phyloP scores from a whole-genome alignment of 2,888 invertebrate genomes.

The Pristionchus entomophagus region DNA sequence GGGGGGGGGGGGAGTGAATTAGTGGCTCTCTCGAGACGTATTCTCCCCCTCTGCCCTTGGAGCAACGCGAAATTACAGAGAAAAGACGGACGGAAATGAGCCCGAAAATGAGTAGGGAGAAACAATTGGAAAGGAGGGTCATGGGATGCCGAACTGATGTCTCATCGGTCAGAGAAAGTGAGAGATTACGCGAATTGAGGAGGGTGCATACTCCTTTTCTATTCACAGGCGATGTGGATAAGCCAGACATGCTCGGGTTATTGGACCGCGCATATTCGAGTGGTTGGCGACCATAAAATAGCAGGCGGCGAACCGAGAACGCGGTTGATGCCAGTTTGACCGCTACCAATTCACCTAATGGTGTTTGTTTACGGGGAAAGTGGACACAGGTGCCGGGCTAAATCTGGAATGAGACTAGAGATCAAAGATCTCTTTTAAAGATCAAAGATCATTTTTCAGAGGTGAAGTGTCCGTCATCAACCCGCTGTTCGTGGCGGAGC shows the following conservation, averaged over 20 bases:
- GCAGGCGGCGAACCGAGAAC: neutral
- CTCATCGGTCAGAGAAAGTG: no score
- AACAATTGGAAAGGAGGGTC: conserved; percentile 6
- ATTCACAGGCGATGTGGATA: no score
- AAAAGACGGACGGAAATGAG: neutral
- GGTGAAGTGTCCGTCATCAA: conserved; percentile 71
- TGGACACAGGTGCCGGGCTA: neutral
- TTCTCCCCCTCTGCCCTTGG: neutral
- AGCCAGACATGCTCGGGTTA: neutral
- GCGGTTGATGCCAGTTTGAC: neutral
- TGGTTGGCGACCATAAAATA: neutral
- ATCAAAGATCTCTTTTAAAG: neutral
- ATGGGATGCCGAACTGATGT: neutral
- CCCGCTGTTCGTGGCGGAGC: conserved; percentile 74
- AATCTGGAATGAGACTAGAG: neutral
- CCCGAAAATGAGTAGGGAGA: conserved; percentile 29
- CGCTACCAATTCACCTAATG: neutral
- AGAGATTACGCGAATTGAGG: neutral
- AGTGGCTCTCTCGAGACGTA: conserved; percentile 20
- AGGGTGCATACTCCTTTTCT: neutral
- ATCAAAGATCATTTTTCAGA: conserved; percentile 55
- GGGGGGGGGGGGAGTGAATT: conserved; percentile 1
- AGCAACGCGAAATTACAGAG: neutral
- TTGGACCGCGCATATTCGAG: neutral
- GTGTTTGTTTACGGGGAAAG: neutral